Evolutionary conservation across 2,888 invertebrate species (phyloP).

Genomic region (Noctua janthe): DNA sequence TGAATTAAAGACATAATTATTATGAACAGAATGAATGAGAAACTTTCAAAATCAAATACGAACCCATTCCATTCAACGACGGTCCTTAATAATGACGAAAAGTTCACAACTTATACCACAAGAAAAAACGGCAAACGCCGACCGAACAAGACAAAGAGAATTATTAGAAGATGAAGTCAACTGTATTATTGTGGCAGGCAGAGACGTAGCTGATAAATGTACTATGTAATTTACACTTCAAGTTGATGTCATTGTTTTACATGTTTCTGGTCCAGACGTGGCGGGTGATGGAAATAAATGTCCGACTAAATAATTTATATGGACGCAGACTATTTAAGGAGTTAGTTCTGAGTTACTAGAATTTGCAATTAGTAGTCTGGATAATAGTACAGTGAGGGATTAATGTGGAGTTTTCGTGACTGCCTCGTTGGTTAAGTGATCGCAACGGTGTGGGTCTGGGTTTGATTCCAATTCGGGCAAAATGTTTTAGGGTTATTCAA

Average conservation of each 20-base stretch:
- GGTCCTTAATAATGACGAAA: not conserved
- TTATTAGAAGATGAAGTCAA: constrained; percentile 90
- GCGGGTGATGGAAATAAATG: constrained; percentile 70
- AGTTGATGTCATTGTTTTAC: constrained; percentile 77
- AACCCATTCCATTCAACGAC: not conserved
- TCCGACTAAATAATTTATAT: constrained; percentile 60
- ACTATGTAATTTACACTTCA: constrained; percentile 86
- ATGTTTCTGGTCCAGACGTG: constrained; percentile 52
- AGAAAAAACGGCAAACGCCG: constrained; percentile 80
- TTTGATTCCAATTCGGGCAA: not conserved
- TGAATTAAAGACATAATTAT: not conserved
- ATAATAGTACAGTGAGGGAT: not conserved
- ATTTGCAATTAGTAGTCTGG: constrained; percentile 32
- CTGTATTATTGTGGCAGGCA: constrained; percentile 87
- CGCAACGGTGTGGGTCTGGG: accelerated
- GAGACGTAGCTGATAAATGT: constrained; percentile 85
- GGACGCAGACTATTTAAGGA: constrained; percentile 46
- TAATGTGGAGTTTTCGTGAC: not conserved
- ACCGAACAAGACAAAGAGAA: constrained; percentile 88
- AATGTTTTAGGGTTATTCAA: not conserved
- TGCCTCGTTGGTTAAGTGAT: not conserved
- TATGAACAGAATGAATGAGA: not conserved
- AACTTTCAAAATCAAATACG: not conserved
- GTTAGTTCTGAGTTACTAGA: constrained; percentile 30
- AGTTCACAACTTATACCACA: constrained; percentile 70